Evolutionary conservation across 2,888 invertebrate species (phyloP).

Genomic region (Leptinotarsa peninsularis): DNA sequence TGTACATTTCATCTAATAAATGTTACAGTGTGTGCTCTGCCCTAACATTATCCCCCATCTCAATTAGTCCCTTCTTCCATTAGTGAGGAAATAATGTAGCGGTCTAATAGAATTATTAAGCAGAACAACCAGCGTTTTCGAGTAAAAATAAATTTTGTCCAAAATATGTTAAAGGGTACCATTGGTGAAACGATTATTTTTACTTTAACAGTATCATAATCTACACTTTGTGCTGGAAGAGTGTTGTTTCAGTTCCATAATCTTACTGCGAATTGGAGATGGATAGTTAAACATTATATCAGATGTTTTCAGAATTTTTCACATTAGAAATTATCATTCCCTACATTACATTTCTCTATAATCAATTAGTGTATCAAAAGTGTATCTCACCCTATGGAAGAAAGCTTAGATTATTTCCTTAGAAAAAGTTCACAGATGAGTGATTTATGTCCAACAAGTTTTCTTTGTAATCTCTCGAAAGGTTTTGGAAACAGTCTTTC

Average conservation of each 20-base stretch:
- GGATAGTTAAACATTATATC: too few species aligned
- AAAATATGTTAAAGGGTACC: conserved; percentile 7
- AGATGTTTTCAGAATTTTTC: too few species aligned
- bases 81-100: conserved; percentile 38
- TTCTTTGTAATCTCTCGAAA: too few species aligned
- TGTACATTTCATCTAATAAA: conserved; percentile 45
- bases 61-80: conserved; percentile 41
- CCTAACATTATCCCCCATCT: conserved; percentile 40
- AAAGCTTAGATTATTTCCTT: too few species aligned
- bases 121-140: conserved; percentile 30
- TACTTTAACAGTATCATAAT: background rate
- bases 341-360: too few species aligned
- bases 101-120: conserved; percentile 40
- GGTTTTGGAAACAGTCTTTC: too few species aligned
- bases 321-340: too few species aligned
- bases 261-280: too few species aligned
- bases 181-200: background rate
- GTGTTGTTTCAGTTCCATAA: background rate
- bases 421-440: too few species aligned
- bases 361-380: too few species aligned
- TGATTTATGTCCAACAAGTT: too few species aligned
- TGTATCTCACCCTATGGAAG: too few species aligned
- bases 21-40: conserved; percentile 42
- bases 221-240: background rate
- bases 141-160: conserved; percentile 30